Evolutionary conservation across 2,113 vertebrate genomes (phyloP), one percentile per base, ranked within the genome.

Genomic region (Vicugna pacos): DNA sequence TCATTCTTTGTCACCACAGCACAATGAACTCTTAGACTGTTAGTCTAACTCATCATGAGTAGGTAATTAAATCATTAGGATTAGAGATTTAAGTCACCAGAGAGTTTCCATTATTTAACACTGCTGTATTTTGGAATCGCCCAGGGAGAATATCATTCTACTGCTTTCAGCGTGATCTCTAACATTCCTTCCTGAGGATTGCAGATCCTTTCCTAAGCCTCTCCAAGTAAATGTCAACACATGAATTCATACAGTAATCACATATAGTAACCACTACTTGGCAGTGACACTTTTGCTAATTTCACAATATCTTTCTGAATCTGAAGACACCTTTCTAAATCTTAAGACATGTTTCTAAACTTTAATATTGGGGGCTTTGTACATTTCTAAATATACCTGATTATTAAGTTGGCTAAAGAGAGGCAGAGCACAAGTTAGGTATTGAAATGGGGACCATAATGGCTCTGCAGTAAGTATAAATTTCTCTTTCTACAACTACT

Each of bases 151-250:
- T 5, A 19, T 24, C 28, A 1, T 50, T 79, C 95, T 58, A 0
- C 56, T 1, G 35, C 79, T 64, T 30, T 65, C 14, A 73, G 86
- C 56, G 52, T 54, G 16, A 38, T 62, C 38, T 11, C 2, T 26
- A 73, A 60, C 26, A 42, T 32, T 54, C 82, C 91, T 32, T 87
- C 67, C 52, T 69, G 15, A 22, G 26, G 11, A 30, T 13, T 50
- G 5, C 0, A 0, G 64, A 86, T 92, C 58, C 73, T 93, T 65
- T 91, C 2, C 52, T 85, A 91, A 98, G 85, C 64, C 60, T 35
- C 93, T 95, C 69, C 96, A 26, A 91, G 75, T 46, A 83, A 88
- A 69, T 96, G 93, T 88, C 93, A 88, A 88, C 64, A 84, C 79
- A 83, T 35, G 42, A 89, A 96, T 48, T 89, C 28, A 73, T 58